A percentile compares a stretch with the other conserved stretches of the same genome.
Conservation (phyloP, 2,797 vertebrate genomes). For the Denticeps clupeoides region DNA sequence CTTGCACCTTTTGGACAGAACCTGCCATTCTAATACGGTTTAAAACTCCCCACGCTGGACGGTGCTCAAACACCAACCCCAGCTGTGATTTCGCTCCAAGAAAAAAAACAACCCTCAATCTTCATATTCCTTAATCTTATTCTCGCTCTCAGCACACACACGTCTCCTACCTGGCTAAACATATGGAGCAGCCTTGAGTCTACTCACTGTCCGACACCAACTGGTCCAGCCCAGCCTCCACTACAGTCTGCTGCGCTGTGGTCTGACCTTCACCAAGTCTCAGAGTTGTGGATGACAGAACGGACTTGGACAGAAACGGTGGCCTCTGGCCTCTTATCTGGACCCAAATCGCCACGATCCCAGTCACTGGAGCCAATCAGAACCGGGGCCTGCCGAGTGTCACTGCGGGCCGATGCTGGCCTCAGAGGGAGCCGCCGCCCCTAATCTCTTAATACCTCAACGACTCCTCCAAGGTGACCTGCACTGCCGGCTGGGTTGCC, state of each 20-base stretch:
- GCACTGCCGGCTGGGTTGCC: not conserved
- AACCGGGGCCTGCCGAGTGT: conserved; percentile 37
- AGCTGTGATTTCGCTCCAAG: no score
- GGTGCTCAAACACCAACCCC: no score
- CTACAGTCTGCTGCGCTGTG: conserved; percentile 8
- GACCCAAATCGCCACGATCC: conserved; percentile 36
- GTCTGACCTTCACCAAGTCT: conserved; percentile 53
- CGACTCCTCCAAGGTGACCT: conserved; percentile 55
- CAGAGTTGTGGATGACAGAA: conserved; percentile 43
- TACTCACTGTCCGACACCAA: no score
- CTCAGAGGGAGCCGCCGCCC: conserved; percentile 39
- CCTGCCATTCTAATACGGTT: no score
- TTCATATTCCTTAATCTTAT: no score
- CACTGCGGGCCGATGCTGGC: conserved; percentile 34
- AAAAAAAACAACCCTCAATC: no score
- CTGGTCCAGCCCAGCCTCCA: not conserved
- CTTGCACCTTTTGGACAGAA: no score
- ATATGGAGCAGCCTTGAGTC: no score
- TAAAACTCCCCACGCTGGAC: no score
- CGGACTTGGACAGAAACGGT: conserved; percentile 28
- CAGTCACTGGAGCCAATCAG: conserved; percentile 47
- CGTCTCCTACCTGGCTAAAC: no score
- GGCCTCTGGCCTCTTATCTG: conserved; percentile 40
- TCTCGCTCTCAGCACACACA: no score
- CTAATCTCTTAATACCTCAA: conserved; percentile 58